A percentile compares a stretch with the other conserved stretches of the same genome.
These are phyloP conservation scores for Steinernema hermaphroditum DNA, from an alignment of 2,888 invertebrate genomes.

Conservation along the genomic window DNA sequence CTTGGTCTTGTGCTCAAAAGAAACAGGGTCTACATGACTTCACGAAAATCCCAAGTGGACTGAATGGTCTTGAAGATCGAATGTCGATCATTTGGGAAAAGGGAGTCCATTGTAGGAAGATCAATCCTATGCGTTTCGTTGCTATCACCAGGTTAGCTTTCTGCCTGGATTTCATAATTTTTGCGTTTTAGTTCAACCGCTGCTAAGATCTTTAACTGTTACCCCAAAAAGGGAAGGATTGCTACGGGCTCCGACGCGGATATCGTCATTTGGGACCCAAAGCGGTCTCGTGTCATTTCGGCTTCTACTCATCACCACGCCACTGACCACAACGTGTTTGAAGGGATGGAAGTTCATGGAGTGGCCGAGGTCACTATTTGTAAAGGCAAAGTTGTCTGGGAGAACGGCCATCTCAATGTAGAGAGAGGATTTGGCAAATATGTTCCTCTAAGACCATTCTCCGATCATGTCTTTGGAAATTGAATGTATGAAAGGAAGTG, in stretches of 20 bases:
- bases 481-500: not conserved
- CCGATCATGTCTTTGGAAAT: constrained; percentile 74
- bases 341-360: constrained; percentile 75
- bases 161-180: no score
- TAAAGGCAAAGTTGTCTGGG: constrained; percentile 75
- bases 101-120: constrained; percentile 78
- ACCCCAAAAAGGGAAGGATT: constrained; percentile 90
- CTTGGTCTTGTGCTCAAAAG: constrained; percentile 88
- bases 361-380: constrained; percentile 90
- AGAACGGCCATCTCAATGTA: constrained; percentile 71
- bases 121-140: constrained; percentile 91
- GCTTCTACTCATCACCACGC: constrained; percentile 86
- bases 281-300: constrained; percentile 81
- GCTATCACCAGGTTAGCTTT: constrained; percentile 79
- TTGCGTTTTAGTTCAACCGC: constrained; percentile 74
- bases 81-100: constrained; percentile 97
- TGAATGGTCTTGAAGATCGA: constrained; percentile 93
- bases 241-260: constrained; percentile 93
- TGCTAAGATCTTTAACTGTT: constrained; percentile 95
- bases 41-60: constrained; percentile 73
- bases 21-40: constrained; percentile 84
- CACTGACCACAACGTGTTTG: constrained; percentile 95
- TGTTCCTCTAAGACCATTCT: constrained; percentile 78
- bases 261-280: constrained; percentile 92
- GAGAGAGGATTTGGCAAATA: constrained; percentile 78